Base-by-base conservation (phyloP, 2,888 invertebrate species). In the Macaria liturata region DNA sequence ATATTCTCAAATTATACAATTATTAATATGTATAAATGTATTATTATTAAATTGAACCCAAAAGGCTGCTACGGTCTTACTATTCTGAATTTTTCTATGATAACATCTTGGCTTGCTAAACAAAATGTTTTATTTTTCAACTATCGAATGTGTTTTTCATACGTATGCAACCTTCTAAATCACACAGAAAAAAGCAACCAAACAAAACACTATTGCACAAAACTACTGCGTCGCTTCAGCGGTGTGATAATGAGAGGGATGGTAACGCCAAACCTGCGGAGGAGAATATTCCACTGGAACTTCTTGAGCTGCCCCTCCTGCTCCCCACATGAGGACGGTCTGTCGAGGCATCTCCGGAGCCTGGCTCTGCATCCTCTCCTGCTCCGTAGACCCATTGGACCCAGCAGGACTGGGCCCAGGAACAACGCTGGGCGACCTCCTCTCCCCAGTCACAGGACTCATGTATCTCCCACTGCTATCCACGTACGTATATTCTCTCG, bases 321-420 rank as follows among this genome's bases (percentile, higher is more conserved):
- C 93, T 31, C 97, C 98, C 98, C 98, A 98, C 98, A 98, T 98
- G 46, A 98, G 93, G 54, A 98, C 98, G 8, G 98, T 98, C 86
- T 98, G 98, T 46, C 98, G 92, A 0, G 96, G 95, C 67, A 94
- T 92, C 72, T 94, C 95, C 54, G 93, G 88, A 9, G 88, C 74
- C 64, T 84, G 83, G 52, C 80, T 72, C 70, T 84, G 86, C 82
- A 88, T 77, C 59, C 89, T 70, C 42, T 91, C 90, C 64, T 86
- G 86, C 57, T 89, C 91, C 46, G 82, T 75, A 0, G 91, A 91
- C 9, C 88, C 90, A 45, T 86, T 89, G 2, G 91, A 90, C 1
- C 88, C 90, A 0, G 84, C 91, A 0, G 91, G 90, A 73, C 90
- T 91, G 0, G 90, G 90, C 1, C 91, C 91, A 76, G 94, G 72